These are phyloP conservation scores for Osmoderma eremita DNA, from an alignment of 2,888 invertebrate genomes.

Conservation along the genomic window DNA sequence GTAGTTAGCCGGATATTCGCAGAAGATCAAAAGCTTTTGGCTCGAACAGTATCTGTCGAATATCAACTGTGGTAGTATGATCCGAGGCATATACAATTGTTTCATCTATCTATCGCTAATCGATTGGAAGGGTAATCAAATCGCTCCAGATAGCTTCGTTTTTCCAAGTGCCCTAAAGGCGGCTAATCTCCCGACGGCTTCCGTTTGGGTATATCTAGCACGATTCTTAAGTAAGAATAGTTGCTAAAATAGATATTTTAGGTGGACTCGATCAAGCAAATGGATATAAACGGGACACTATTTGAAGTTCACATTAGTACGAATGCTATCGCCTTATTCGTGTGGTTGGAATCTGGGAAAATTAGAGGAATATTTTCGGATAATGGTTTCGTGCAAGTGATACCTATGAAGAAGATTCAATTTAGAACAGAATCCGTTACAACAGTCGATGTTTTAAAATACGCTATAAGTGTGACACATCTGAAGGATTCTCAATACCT, in stretches of 20 bases:
- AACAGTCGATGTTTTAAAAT: constrained; percentile 49
- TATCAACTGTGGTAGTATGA: constrained; percentile 57
- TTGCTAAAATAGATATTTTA: constrained; percentile 13
- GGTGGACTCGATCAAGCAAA: constrained; percentile 48
- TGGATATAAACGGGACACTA: constrained; percentile 47
- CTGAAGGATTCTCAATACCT: constrained; percentile 34
- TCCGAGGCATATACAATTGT: constrained; percentile 59
- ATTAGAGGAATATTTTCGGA: constrained; percentile 75
- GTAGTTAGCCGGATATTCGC: constrained; percentile 56
- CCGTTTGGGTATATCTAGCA: constrained; percentile 66
- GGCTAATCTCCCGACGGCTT: constrained; percentile 66
- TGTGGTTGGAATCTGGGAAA: constrained; percentile 72
- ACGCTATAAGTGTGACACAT: constrained; percentile 47
- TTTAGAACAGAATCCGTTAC: constrained; percentile 52
- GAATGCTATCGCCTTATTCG: constrained; percentile 72
- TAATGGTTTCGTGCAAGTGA: constrained; percentile 73
- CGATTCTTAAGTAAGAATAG: background rate
- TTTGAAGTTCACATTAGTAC: constrained; percentile 62
- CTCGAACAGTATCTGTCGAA: constrained; percentile 56
- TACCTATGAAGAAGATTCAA: constrained; percentile 49
- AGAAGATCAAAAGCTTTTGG: constrained; percentile 49
- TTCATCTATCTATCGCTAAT: constrained; percentile 66
- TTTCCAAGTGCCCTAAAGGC: constrained; percentile 72
- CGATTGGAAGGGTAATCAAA: constrained; percentile 59
- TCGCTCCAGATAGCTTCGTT: constrained; percentile 74